phyloP scores from a whole-genome alignment of 2,113 vertebrate genomes.

The Chaetodon auriga region DNA sequence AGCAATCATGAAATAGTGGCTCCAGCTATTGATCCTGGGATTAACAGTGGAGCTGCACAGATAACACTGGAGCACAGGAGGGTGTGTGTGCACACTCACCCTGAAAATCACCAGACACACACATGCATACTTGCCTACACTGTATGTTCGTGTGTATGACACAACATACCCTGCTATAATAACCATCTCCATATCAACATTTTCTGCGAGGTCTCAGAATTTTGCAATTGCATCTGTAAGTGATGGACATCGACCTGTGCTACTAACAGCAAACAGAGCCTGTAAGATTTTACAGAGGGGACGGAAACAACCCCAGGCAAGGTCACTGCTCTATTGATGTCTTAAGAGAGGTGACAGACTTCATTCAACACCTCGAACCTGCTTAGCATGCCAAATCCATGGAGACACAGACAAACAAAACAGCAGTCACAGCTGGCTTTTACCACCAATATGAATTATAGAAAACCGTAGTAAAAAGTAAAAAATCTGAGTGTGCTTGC shows the following conservation, averaged over 20 bases:
- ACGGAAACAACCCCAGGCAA: constrained; percentile 7
- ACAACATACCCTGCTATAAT: neutral
- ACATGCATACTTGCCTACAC: neutral
- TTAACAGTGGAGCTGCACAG: constrained; percentile 84
- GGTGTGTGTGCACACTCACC: neutral
- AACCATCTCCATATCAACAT: too few relatives aligned
- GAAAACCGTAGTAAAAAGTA: too few relatives aligned
- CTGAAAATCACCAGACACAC: neutral
- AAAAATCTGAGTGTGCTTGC: too few relatives aligned
- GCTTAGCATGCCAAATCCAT: too few relatives aligned
- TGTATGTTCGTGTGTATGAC: neutral
- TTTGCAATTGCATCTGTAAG: neutral
- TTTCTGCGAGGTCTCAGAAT: neutral
- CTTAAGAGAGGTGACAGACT: constrained; percentile 26
- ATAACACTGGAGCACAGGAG: constrained; percentile 58
- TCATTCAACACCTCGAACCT: constrained; percentile 16
- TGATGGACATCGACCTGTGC: neutral
- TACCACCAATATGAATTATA: too few relatives aligned
- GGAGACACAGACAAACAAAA: too few relatives aligned
- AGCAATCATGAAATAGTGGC: constrained; percentile 87
- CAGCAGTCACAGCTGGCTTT: too few relatives aligned
- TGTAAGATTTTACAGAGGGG: constrained; percentile 3
- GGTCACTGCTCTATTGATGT: constrained; percentile 4
- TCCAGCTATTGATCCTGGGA: constrained; percentile 87
- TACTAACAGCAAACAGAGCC: neutral